A percentile compares a stretch with the other conserved stretches of the same genome.
Evolutionary conservation across 2,888 invertebrate species (phyloP).

Genomic region (Crossocerus cetratus): DNA sequence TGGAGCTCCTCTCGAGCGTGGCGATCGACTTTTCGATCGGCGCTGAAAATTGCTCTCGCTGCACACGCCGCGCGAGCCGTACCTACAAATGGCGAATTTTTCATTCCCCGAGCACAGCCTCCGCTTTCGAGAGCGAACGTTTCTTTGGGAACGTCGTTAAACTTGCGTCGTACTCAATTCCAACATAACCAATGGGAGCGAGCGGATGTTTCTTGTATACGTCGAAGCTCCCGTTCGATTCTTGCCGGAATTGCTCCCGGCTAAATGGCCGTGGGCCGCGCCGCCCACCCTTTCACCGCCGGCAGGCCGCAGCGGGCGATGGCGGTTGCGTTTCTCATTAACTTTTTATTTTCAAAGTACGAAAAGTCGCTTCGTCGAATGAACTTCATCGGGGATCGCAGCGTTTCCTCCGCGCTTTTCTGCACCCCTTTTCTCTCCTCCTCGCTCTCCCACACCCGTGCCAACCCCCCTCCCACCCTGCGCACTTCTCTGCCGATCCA

Average conservation of each 20-base stretch:
- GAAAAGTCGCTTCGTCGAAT: slow-evolving; percentile 67
- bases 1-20: too few relatives aligned
- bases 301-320: too few relatives aligned
- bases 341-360: slow-evolving; percentile 75
- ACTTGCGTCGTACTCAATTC: slow-evolving; percentile 61
- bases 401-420: slow-evolving; percentile 37
- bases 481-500: not conserved
- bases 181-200: slow-evolving; percentile 54
- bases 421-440: slow-evolving; percentile 31
- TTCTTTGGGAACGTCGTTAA: slow-evolving; percentile 39
- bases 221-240: slow-evolving; percentile 46
- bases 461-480: not conserved
- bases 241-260: slow-evolving; percentile 41
- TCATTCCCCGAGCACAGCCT: too few relatives aligned
- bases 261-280: slow-evolving; percentile 51
- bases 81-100: too few relatives aligned
- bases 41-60: too few relatives aligned
- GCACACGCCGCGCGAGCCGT: too few relatives aligned
- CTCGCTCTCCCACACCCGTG: slow-evolving; percentile 26
- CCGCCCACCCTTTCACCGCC: slow-evolving; percentile 3
- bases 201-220: slow-evolving; percentile 46
- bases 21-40: too few relatives aligned
- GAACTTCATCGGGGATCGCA: slow-evolving; percentile 59
- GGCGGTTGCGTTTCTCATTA: slow-evolving; percentile 70
- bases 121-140: too few relatives aligned